Evolutionary conservation across 2,797 vertebrate species (phyloP), one percentile per base, ranked within the genome.

Genomic region (Melanotaenia pygmaea): DNA sequence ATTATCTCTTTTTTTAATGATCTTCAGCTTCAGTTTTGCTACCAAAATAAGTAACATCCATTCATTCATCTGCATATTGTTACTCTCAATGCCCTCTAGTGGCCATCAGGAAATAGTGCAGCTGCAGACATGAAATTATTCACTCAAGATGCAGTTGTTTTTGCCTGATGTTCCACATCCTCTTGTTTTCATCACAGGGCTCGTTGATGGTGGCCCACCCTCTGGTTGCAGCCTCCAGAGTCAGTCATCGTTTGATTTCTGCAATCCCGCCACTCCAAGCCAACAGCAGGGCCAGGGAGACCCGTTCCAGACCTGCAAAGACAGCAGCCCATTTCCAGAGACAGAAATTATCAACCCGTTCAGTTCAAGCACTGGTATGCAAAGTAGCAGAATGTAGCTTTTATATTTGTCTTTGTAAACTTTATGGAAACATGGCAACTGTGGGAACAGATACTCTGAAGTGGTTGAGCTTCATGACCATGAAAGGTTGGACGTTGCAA

Each of bases 161-260:
- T 32, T 12, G 7, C 10, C 26, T 30, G 54, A 18, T 51, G 24
- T 0, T 6, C 3, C 8, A 53, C 54, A 1, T 76, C 28, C 54
- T 32, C 54, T 18, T 67, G 28, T 79, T 63, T 72, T 43, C 43
- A 24, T 20, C 4, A 8, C 82, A 92, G 92, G 82, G 38, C 81
- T 85, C 63, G 65, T 64, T 18, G 89, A 91, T 54, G 82, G 79
- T 1, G 82, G 83, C 13, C 91, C 93, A 0, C 75, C 80, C 22
- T 92, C 94, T 0, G 92, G 89, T 59, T 92, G 94, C 71, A 92
- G 88, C 32, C 90, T 95, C 71, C 94, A 94, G 82, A 89, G 81
- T 73, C 95, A 93, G 82, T 84, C 95, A 5, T 89, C 94, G 0
- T 96, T 96, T 61, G 95, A 96, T 43, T 96, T 96, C 89, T 95